Base-by-base conservation (phyloP, 53 echinoderm and acorn worm species). In the Antedon mediterranea region DNA sequence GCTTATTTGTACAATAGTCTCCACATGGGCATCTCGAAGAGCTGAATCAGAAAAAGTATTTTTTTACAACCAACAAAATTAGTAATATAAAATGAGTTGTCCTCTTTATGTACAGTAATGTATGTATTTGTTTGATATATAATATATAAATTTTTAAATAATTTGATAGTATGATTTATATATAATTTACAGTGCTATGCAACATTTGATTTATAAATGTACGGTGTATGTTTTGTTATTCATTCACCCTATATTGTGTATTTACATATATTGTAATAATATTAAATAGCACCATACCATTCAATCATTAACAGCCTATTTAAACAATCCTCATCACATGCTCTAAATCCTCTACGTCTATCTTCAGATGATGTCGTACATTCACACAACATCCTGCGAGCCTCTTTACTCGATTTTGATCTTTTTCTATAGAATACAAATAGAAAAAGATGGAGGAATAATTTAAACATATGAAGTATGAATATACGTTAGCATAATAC, bases 221-320 rank as follows among this genome's bases (percentile, higher is more conserved):
- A n/a, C n/a, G n/a, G n/a, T n/a, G n/a, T n/a, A n/a, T n/a, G n/a
- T n/a, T n/a, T n/a, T n/a, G 4, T 11, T 11, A 4, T 37, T 4
- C 4, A 37, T 37, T 11, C 37, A 37, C 37, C 37, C 4, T 11
- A n/a, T n/a, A n/a, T n/a, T n/a, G n/a, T 37, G 37, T 4, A 37
- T 11, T 11, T 6, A 37, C 11, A 37, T 37, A 6, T 37, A 6
- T 37, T 28, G 72, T 7, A 30, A 7, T 29, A 72, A 29, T 8
- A 29, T 5, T 30, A 31, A 27, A 73, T 32, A 76, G 33, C 70
- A 11, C n/a, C 91, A 80, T 43, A 92, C 97, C 97, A 95, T 86
- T 95, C 97, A 29, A 95, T 89, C 91, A 95, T 87, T 33, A 95
- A 92, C 14, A 95, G 78, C 77, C 97, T 79, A 79, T 95, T 95